phyloP scores from a whole-genome alignment of 2,113 vertebrate genomes.

The Peromyscus polionotus region DNA sequence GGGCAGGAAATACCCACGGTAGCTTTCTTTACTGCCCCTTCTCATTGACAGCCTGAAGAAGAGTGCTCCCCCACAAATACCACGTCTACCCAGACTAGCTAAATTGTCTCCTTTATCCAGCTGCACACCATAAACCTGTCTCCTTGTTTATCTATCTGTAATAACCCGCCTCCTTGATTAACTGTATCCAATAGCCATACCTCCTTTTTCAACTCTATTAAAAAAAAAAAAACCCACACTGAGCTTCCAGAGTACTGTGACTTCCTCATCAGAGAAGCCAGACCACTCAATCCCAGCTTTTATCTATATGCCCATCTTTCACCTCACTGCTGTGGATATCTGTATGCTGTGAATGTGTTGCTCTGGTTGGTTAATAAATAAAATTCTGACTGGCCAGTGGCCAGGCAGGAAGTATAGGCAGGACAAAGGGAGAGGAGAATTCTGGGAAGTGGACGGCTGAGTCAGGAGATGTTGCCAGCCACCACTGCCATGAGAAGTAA shows the following conservation, averaged over 20 bases:
- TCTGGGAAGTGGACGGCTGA: too few relatives aligned
- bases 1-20: background rate
- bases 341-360: too few relatives aligned
- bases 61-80: background rate
- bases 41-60: background rate
- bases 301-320: background rate
- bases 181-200: background rate
- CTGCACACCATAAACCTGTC: background rate
- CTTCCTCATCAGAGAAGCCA: background rate
- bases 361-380: too few relatives aligned
- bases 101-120: background rate
- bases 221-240: background rate
- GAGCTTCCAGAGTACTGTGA: background rate
- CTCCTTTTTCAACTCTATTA: background rate
- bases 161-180: background rate
- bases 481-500: too few relatives aligned
- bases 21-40: background rate
- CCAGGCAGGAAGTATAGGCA: too few relatives aligned
- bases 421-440: too few relatives aligned
- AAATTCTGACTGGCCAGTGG: too few relatives aligned
- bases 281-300: background rate
- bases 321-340: too few relatives aligned
- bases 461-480: too few relatives aligned
- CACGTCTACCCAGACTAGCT: background rate
- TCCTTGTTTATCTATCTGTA: background rate